Percentiles rank a stretch among this genome's conserved stretches.
Evolutionary conservation across 2,888 invertebrate genomes (phyloP).

Genomic region (Stenchaetothrips biformis): DNA sequence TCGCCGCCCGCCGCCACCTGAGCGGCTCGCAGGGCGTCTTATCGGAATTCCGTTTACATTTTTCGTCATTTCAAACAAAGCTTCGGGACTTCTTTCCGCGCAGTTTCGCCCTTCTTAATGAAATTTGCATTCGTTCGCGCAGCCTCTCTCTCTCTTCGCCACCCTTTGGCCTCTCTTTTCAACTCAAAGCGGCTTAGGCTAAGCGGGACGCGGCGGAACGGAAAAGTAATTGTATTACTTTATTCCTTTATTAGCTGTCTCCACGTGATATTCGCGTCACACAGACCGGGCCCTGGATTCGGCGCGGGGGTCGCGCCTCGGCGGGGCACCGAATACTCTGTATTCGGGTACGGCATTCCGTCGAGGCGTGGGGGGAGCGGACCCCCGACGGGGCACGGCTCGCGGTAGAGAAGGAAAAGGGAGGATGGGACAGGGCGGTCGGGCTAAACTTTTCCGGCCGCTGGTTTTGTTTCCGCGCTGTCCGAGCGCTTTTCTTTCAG

Average conservation of each 20-base stretch:
- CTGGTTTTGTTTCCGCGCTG: neutral
- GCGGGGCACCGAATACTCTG: too few relatives aligned
- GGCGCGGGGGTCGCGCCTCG: neutral
- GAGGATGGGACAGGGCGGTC: neutral
- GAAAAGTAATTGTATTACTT: neutral
- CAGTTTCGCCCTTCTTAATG: slow-evolving; percentile 12
- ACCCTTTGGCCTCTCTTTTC: neutral
- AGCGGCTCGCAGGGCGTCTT: neutral
- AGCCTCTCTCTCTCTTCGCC: neutral
- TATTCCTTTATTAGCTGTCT: neutral
- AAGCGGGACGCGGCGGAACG: neutral
- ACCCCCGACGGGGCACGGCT: too few relatives aligned
- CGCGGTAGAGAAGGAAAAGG: too few relatives aligned
- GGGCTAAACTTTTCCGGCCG: neutral
- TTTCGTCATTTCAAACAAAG: slow-evolving; percentile 20
- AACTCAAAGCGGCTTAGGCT: slow-evolving; percentile 1
- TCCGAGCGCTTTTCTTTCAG: slow-evolving; percentile 6
- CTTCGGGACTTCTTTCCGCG: neutral
- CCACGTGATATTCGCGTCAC: neutral
- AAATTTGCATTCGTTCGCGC: slow-evolving; percentile 23
- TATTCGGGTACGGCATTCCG: too few relatives aligned
- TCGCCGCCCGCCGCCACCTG: neutral
- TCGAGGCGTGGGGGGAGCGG: too few relatives aligned
- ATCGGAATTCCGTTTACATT: slow-evolving; percentile 19
- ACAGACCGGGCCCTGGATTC: neutral